phyloP scores from a whole-genome alignment of 1,140 invertebrate genomes.

The Lepidurus arcticus region DNA sequence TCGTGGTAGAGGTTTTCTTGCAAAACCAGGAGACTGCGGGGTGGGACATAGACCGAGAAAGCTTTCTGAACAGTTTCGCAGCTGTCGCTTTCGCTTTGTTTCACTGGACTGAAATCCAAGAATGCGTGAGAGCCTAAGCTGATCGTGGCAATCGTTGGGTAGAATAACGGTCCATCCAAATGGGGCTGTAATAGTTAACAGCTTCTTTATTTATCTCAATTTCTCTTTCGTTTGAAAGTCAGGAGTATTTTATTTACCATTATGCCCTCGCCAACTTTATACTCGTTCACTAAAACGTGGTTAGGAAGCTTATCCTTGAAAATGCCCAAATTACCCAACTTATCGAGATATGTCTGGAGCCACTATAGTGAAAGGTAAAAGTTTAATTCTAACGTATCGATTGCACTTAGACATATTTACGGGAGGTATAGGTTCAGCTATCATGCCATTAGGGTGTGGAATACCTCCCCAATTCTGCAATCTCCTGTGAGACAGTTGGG shows the following conservation, averaged over 20 bases:
- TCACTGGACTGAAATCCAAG: conserved; percentile 7
- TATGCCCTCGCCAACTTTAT: conserved; percentile 85
- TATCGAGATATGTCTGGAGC: conserved; percentile 68
- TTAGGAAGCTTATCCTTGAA: conserved; percentile 75
- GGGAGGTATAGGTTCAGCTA: conserved; percentile 77
- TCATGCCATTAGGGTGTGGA: conserved; percentile 88
- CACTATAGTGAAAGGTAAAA: conserved; percentile 57
- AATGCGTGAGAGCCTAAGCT: conserved; percentile 27
- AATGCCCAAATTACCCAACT: conserved; percentile 61
- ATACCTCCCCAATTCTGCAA: conserved; percentile 95
- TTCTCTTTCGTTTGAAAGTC: no score
- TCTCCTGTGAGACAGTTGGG: conserved; percentile 77
- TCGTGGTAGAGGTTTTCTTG: conserved; percentile 74
- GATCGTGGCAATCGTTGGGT: conserved; percentile 7
- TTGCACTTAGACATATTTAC: conserved; percentile 43
- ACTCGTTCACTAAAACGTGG: conserved; percentile 95
- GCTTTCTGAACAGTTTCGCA: conserved; percentile 11
- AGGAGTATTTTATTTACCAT: conserved; percentile 54
- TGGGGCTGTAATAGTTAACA: conserved; percentile 25
- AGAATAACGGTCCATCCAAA: conserved; percentile 27
- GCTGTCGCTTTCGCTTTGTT: neutral
- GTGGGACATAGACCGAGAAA: conserved; percentile 54
- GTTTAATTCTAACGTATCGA: neutral
- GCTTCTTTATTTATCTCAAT: neutral
- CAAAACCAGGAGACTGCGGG: conserved; percentile 79